phyloP scores from a whole-genome alignment of 1,140 invertebrate genomes.

The Camponotus pennsylvanicus region DNA sequence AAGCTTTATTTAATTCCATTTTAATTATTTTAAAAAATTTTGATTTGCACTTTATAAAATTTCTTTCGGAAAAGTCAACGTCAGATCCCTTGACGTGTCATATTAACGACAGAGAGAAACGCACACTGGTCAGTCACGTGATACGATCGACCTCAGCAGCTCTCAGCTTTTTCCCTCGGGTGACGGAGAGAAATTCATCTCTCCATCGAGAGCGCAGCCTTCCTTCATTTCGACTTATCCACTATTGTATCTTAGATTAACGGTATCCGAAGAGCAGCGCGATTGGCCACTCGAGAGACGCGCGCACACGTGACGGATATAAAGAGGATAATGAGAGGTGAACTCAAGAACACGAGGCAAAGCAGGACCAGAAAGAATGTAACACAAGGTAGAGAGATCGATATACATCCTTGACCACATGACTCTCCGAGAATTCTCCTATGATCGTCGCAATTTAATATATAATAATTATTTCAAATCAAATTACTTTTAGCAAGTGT shows the following conservation, averaged over 20 bases:
- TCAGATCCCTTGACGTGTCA: not conserved
- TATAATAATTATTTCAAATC: not conserved
- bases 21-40: not conserved
- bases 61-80: not conserved
- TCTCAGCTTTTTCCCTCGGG: constrained; percentile 1
- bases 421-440: not conserved
- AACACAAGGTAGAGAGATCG: not conserved
- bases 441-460: too few relatives aligned
- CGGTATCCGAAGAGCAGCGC: constrained; percentile 72
- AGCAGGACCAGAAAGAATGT: constrained; percentile 22
- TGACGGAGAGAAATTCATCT: constrained; percentile 52
- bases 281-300: constrained; percentile 45
- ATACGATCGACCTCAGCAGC: constrained; percentile 43
- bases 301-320: constrained; percentile 38
- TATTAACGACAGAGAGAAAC: constrained; percentile 17
- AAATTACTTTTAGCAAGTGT: not conserved
- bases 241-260: constrained; percentile 82
- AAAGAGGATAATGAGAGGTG: constrained; percentile 44
- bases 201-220: constrained; percentile 37
- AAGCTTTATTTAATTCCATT: not conserved
- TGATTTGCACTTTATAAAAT: not conserved
- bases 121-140: not conserved
- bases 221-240: constrained; percentile 60
- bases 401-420: not conserved
- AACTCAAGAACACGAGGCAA: constrained; percentile 17